These are phyloP conservation scores for Meteorus cinctellus DNA, from an alignment of 2,888 invertebrate species.

Conservation along the genomic window DNA sequence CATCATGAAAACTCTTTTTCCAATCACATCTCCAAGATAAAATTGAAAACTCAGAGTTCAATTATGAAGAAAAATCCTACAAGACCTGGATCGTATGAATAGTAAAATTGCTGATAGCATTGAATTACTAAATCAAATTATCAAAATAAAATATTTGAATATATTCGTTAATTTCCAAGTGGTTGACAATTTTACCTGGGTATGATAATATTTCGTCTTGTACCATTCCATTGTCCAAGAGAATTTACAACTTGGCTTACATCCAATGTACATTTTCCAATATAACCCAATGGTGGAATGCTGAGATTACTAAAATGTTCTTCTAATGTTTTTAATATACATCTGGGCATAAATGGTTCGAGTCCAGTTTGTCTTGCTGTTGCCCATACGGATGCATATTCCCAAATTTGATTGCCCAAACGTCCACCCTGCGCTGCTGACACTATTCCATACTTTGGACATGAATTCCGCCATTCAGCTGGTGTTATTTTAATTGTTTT, in stretches of 20 bases:
- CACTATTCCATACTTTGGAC: conserved; percentile 68
- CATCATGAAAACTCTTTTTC: too few species aligned
- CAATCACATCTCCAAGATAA: too few species aligned
- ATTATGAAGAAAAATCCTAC: too few species aligned
- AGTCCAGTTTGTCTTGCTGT: conserved; percentile 69
- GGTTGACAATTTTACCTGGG: conserved; percentile 66
- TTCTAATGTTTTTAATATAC: conserved; percentile 75
- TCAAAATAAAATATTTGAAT: too few species aligned
- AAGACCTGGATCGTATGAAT: too few species aligned
- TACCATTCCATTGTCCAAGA: conserved; percentile 76
- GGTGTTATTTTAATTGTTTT: conserved; percentile 69
- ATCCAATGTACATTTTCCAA: conserved; percentile 75
- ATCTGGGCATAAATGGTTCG: conserved; percentile 69
- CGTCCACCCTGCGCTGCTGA: conserved; percentile 69
- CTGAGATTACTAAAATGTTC: conserved; percentile 76
- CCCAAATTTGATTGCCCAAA: conserved; percentile 72
- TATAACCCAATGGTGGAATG: conserved; percentile 76
- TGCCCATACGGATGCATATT: conserved; percentile 71
- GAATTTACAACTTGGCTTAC: conserved; percentile 74
- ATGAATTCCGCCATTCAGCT: conserved; percentile 68
- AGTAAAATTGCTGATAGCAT: too few species aligned
- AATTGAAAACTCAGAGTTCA: too few species aligned
- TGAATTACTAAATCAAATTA: not conserved
- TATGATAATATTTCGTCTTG: conserved; percentile 76
- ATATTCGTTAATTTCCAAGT: too few species aligned